Base-by-base conservation (phyloP, 1,140 invertebrate species). In the Aphis craccivora region DNA sequence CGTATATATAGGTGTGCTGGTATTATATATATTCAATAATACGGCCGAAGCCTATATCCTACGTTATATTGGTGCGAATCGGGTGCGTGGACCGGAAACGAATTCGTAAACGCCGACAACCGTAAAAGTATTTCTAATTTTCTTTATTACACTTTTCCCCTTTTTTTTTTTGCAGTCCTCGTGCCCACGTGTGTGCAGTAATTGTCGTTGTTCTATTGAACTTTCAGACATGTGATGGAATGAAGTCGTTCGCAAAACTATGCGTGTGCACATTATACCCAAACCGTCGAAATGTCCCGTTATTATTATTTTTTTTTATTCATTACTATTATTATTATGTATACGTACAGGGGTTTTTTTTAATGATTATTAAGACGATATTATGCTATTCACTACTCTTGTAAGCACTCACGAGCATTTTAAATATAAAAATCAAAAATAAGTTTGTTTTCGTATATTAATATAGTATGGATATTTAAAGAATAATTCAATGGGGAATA, bases 91-190 rank as follows among this genome's bases (percentile, higher is more conserved):
- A 87, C 84, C 43, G 84, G 84, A 87, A 87, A 87, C 25, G 43
- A 87, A 87, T n/a, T 87, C 25, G 43, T 18, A 48, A 87, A 87
- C 84, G 43, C 30, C 30, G 43, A 30, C 40, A 48, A 87, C 84
- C 84, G 84, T 87, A 43, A 87, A 87, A 87, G 84, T 87, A 48
- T 87, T 87, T 87, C 84, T 87, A 87, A 87, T 87, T 86, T 48
- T n/a, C 43, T 48, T 84, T 84, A 84, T 84, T 84, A 84, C 35
- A 84, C 35, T 7, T 84, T 84, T 84, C 35, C 81, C 4, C 22
- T 84, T 84, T 84, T 83, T 84, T 84, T 35, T 51, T 9, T 45
- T 45, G 37, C 76, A 18, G 11, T 35, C n/a, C n/a, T n/a, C 6
- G 35, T 81, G 7, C 7, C 14, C 18, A 5, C 37, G 7, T 37